Base-by-base conservation (phyloP, 2,797 vertebrate genomes). In the Dallia pectoralis region DNA sequence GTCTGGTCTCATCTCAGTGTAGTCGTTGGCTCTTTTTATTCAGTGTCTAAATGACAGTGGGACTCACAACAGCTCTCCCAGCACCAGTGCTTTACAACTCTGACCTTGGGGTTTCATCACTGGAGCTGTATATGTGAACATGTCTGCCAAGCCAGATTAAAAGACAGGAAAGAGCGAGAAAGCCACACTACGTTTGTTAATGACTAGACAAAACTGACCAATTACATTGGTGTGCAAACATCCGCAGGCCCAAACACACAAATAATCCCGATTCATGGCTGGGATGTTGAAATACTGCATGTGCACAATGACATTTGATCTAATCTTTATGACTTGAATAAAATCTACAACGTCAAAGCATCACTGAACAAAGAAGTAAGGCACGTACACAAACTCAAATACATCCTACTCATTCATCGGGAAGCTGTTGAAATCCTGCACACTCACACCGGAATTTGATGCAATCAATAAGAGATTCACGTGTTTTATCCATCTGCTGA, bases 21-120 rank as follows among this genome's bases (percentile, higher is more conserved):
- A 3, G 77, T 77, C 70, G 74, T 82, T 85, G 85, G 85, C 80
- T 77, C 82, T 81, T 88, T 82, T 82, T 85, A 86, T 82, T 74
- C 83, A 70, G 78, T 78, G 77, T 78, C 81, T 87, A 82, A 86
- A 88, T 85, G 86, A 86, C 88, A 81, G 80, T 49, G 70, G 81
- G 82, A 87, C 79, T 84, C 84, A 82, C 73, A 78, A 71, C 79
- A 84, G 84, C 86, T 82, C 81, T 86, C 81, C 74, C 25, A 18
- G 19, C 63, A 78, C 78, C 80, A 61, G 77, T 81, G 82, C 86
- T 87, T 87, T 87, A 88, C 33, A 77, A 84, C 56, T 72, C 82
- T 74, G 76, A 78, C 86, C 87, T 87, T 33, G 68, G 79, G 83
- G 86, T 83, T 63, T 70, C 63, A 83, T 80, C 85, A 84, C 81